A percentile compares a stretch with the other conserved stretches of the same genome.
Conservation (phyloP, 2,113 vertebrate genomes). For the Lepidothrix coronata region DNA sequence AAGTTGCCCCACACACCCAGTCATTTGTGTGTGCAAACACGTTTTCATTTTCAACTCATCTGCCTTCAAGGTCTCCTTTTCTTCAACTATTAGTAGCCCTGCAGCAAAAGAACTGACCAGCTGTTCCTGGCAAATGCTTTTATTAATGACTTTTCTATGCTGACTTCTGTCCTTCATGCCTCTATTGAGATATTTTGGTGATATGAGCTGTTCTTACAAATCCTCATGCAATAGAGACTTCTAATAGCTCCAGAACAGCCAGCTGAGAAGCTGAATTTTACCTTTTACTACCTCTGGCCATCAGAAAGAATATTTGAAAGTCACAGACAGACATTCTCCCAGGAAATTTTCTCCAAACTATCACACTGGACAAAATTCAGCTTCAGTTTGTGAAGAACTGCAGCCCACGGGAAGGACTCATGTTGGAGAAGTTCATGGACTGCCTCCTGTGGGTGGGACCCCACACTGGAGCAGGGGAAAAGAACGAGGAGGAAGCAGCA, state of each 20-base stretch:
- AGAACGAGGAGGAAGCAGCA: neutral
- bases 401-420: neutral
- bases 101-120: neutral
- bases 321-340: neutral
- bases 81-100: neutral
- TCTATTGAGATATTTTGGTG: neutral
- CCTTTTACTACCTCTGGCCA: neutral
- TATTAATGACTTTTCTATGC: neutral
- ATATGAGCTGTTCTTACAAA: neutral
- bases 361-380: neutral
- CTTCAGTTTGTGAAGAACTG: neutral
- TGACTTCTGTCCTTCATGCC: neutral
- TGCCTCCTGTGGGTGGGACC: neutral
- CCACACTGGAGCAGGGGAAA: neutral
- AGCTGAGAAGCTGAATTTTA: neutral
- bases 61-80: neutral
- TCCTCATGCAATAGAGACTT: neutral
- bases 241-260: neutral
- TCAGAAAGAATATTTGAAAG: neutral
- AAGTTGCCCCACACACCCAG: neutral
- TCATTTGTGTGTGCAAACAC: neutral
- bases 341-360: neutral
- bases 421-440: neutral
- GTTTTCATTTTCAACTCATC: neutral
- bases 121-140: neutral